A percentile compares a stretch with the other conserved stretches of the same genome.
Conservation (phyloP, 2,797 vertebrate species). For the Peromyscus aztecus region DNA sequence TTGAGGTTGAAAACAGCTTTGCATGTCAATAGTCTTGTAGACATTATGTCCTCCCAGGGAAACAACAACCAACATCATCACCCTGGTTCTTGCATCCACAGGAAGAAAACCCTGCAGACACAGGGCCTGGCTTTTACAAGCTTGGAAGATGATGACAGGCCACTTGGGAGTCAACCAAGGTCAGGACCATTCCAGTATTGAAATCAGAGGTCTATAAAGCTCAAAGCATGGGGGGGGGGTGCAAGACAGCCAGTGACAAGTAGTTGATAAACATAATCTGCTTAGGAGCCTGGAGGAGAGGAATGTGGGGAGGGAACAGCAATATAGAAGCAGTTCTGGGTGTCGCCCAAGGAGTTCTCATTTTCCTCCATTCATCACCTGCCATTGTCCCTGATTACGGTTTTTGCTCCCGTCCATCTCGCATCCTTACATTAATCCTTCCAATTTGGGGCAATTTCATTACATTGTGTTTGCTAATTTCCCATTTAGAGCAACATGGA, state of each 20-base stretch:
- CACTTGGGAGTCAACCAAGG: not conserved
- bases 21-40: not conserved
- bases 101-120: not conserved
- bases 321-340: slow-evolving; percentile 28
- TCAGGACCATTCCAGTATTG: not conserved
- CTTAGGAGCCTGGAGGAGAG: slow-evolving; percentile 30
- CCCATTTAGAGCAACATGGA: slow-evolving; percentile 66
- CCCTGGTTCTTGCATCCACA: not conserved
- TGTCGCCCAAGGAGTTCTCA: slow-evolving; percentile 68
- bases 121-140: not conserved
- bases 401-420: slow-evolving; percentile 77
- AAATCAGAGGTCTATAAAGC: not conserved
- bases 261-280: slow-evolving; percentile 65
- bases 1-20: not conserved
- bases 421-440: slow-evolving; percentile 75
- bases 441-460: slow-evolving; percentile 78
- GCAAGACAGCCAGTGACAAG: not conserved
- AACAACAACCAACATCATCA: not conserved
- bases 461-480: slow-evolving; percentile 81
- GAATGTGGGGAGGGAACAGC: not conserved
- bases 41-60: not conserved
- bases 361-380: slow-evolving; percentile 80
- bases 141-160: not conserved
- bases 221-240: not conserved
- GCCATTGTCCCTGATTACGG: slow-evolving; percentile 78